A percentile compares a stretch with the other conserved stretches of the same genome.
Conservation (phyloP, 2,888 invertebrate species). For the Lithophane socia region DNA sequence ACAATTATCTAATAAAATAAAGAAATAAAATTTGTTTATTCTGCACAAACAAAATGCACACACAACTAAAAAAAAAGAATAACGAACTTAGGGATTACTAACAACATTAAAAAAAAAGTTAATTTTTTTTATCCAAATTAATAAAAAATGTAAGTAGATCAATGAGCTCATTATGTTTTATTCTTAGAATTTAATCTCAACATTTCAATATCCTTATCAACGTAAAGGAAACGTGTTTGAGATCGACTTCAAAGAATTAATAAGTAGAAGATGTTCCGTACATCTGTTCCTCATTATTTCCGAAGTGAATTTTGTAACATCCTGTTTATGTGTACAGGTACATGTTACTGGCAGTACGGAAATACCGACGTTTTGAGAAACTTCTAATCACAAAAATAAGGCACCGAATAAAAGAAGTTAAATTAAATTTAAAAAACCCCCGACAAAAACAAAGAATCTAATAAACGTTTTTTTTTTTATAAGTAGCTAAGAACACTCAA, state of each 20-base stretch:
- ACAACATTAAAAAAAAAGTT: background rate
- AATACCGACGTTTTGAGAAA: background rate
- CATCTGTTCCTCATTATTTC: conserved; percentile 51
- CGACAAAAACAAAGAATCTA: too few species aligned
- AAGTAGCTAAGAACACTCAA: too few species aligned
- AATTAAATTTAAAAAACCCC: too few species aligned
- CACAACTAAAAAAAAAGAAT: background rate
- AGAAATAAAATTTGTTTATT: too few species aligned
- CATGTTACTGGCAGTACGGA: background rate
- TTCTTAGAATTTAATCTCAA: conserved; percentile 37
- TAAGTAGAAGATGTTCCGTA: conserved; percentile 29
- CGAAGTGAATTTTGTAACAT: conserved; percentile 45
- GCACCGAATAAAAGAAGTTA: too few species aligned
- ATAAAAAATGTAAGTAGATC: background rate
- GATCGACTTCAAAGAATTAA: conserved; percentile 52
- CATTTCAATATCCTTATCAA: conserved; percentile 16
- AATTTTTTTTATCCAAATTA: background rate
- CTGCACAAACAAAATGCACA: background rate
- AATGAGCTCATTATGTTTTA: background rate
- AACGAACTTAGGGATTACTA: too few species aligned
- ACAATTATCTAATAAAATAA: too few species aligned
- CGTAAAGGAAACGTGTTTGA: conserved; percentile 41
- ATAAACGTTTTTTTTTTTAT: too few species aligned
- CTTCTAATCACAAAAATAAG: too few species aligned
- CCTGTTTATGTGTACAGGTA: conserved; percentile 41